Percentiles rank a stretch among this genome's conserved stretches.
These are phyloP conservation scores for Gryllus bimaculatus DNA, from an alignment of 1,140 invertebrate species.

Conservation along the genomic window DNA sequence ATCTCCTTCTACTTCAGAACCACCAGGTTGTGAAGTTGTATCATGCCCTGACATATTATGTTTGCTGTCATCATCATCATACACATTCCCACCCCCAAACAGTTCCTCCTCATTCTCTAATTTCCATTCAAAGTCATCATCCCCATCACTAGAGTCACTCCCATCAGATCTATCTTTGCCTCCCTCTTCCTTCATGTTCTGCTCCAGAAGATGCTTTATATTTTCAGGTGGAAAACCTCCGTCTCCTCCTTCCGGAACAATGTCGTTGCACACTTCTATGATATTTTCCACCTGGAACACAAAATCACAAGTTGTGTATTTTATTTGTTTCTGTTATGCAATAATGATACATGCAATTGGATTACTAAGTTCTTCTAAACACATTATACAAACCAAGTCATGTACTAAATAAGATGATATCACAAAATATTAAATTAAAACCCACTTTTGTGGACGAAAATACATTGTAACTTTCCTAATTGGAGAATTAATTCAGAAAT, in stretches of 20 bases:
- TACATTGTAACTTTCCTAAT: too few species aligned
- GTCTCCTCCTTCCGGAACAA: not conserved
- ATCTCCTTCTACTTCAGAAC: conserved; percentile 14
- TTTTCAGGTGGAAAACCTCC: not conserved
- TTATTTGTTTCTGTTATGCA: too few species aligned
- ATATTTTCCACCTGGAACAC: conserved; percentile 3
- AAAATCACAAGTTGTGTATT: not conserved
- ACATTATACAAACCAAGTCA: too few species aligned
- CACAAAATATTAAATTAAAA: too few species aligned
- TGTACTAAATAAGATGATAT: too few species aligned
- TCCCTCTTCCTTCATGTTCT: conserved; percentile 9
- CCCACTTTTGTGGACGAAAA: too few species aligned
- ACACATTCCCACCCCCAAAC: not conserved
- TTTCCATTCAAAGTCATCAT: conserved; percentile 23
- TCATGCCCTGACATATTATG: conserved; percentile 1
- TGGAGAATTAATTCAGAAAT: too few species aligned
- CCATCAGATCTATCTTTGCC: not conserved
- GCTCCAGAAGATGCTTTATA: conserved; percentile 14
- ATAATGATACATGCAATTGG: too few species aligned
- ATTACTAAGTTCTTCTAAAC: too few species aligned
- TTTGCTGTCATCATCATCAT: not conserved
- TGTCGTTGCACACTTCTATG: conserved; percentile 10
- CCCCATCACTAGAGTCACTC: conserved; percentile 9
- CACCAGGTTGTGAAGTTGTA: conserved; percentile 10
- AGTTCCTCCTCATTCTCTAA: conserved; percentile 15